A percentile compares a stretch with the other conserved stretches of the same genome.
Evolutionary conservation across 2,797 vertebrate genomes (phyloP).

Genomic region (Pangasius djambal): DNA sequence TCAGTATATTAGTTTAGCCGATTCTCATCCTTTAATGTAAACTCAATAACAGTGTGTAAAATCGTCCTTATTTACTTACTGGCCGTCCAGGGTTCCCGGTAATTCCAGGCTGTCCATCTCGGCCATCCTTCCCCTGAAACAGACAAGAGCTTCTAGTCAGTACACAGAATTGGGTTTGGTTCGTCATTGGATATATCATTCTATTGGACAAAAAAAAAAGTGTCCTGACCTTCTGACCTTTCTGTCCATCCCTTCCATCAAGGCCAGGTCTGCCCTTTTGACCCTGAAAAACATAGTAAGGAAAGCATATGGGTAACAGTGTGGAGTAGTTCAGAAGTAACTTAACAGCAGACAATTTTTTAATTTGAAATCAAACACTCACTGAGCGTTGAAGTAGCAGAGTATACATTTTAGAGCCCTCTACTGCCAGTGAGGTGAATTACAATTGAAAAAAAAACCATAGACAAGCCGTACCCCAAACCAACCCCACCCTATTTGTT

Average conservation of each 20-base stretch:
- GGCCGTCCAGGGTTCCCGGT: slow-evolving; percentile 70
- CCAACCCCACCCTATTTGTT: neutral
- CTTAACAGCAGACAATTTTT: neutral
- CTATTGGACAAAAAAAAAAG: neutral
- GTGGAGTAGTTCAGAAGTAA: neutral
- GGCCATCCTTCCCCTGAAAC: slow-evolving; percentile 70
- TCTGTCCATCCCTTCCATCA: slow-evolving; percentile 70
- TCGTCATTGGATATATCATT: neutral
- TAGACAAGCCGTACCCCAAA: neutral
- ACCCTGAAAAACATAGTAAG: slow-evolving; percentile 66
- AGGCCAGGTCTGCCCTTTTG: slow-evolving; percentile 67
- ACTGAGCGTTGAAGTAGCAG: neutral
- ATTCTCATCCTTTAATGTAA: neutral
- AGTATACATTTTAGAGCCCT: no score
- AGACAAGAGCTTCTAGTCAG: neutral
- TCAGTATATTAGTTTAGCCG: neutral
- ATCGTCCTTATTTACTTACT: slow-evolving; percentile 62
- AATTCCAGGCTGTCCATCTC: slow-evolving; percentile 67
- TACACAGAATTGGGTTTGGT: neutral
- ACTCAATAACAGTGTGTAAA: neutral
- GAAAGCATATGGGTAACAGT: neutral
- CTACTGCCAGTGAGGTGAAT: neutral
- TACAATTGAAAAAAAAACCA: neutral
- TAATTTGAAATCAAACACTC: neutral
- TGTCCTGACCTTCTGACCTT: slow-evolving; percentile 79